phyloP scores from a whole-genome alignment of 1,140 invertebrate genomes.

The Yoshiicerus persimilis region DNA sequence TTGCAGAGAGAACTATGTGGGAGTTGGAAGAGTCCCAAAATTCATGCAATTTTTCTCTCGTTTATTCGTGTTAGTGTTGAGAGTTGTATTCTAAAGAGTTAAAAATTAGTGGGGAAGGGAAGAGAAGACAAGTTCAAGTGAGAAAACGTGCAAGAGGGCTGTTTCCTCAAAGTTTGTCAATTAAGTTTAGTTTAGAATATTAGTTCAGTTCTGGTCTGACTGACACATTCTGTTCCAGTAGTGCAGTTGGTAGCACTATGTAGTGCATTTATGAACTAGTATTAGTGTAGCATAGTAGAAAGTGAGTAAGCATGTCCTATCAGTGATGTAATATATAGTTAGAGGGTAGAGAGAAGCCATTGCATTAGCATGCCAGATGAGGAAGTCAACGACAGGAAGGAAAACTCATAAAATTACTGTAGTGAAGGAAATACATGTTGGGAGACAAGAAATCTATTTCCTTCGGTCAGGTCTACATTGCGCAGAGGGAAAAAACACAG shows the following conservation, averaged over 20 bases:
- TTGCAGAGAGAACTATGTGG: not conserved
- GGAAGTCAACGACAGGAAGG: not conserved
- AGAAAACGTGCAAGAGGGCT: slow-evolving; percentile 1
- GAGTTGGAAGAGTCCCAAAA: not conserved
- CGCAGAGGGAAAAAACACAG: not conserved
- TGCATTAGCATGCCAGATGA: not conserved
- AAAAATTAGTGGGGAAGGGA: not conserved
- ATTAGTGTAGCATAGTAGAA: too few species aligned
- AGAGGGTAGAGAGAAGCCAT: not conserved
- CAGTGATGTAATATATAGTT: not conserved
- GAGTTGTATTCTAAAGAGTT: not conserved
- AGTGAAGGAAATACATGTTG: not conserved
- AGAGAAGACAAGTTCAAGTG: not conserved
- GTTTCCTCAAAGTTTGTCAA: not conserved
- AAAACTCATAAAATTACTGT: slow-evolving; percentile 7
- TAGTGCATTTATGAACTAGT: not conserved
- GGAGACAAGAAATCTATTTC: not conserved
- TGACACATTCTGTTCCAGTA: not conserved
- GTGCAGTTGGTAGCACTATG: not conserved
- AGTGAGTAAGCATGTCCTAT: too few species aligned
- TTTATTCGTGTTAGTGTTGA: not conserved
- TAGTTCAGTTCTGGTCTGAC: not conserved
- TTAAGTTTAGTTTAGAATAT: not conserved
- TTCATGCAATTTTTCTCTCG: not conserved
- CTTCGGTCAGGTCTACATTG: not conserved